Percentiles rank a stretch among this genome's conserved stretches.
phyloP scores from a whole-genome alignment of 2,113 vertebrate species.

The Leptodactylus fuscus region DNA sequence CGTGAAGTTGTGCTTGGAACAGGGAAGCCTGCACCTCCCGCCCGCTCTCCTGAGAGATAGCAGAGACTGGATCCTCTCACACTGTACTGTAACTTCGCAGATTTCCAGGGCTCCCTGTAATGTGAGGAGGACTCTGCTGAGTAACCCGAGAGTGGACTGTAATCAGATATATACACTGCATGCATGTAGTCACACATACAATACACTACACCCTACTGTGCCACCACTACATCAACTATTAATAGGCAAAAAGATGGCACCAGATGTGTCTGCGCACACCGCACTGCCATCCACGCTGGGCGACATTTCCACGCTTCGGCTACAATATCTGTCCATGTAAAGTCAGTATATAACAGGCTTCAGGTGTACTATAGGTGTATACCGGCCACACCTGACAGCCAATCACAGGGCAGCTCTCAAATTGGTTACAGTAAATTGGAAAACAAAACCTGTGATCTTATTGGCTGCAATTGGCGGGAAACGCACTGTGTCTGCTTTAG shows the following conservation, averaged over 20 bases:
- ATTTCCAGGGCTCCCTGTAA: slow-evolving; percentile 26
- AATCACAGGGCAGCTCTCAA: neutral
- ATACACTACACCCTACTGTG: slow-evolving; percentile 14
- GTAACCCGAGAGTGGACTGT: slow-evolving; percentile 31
- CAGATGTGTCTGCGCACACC: too few species aligned
- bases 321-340: too few species aligned
- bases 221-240: too few species aligned
- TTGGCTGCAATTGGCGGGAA: neutral
- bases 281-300: too few species aligned
- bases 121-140: slow-evolving; percentile 18
- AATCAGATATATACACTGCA: slow-evolving; percentile 36
- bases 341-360: too few species aligned
- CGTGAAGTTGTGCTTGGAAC: neutral
- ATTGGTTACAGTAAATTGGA: neutral
- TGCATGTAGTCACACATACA: slow-evolving; percentile 23
- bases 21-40: neutral
- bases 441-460: neutral
- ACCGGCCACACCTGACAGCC: neutral
- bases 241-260: too few species aligned
- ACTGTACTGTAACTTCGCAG: neutral
- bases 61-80: neutral
- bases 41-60: neutral
- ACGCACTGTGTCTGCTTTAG: neutral
- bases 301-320: too few species aligned
- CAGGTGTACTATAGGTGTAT: too few species aligned